Evolutionary conservation across 2,797 vertebrate genomes (phyloP).

Genomic region (Morus bassanus): DNA sequence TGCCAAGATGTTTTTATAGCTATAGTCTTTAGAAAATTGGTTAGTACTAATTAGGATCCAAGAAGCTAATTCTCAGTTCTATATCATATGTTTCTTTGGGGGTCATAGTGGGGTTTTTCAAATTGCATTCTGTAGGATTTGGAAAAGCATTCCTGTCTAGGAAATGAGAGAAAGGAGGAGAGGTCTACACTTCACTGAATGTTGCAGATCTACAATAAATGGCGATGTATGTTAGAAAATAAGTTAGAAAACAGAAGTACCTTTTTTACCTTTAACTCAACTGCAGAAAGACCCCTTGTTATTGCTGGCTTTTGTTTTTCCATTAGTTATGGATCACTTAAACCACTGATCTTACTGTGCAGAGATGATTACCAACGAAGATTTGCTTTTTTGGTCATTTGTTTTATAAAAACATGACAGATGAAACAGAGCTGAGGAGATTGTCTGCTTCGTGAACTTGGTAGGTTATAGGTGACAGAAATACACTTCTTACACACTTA

Average conservation of each 20-base stretch:
- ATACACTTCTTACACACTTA: not conserved
- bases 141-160: not conserved
- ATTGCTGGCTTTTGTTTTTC: not conserved
- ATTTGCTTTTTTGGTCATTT: not conserved
- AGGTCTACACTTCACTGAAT: not conserved
- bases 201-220: not conserved
- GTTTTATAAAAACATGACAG: not conserved
- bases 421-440: not conserved
- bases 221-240: not conserved
- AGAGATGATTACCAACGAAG: not conserved
- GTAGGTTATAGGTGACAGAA: not conserved
- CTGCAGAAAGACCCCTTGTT: not conserved
- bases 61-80: not conserved
- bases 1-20: not conserved
- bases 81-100: not conserved
- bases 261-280: not conserved
- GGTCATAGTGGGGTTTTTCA: not conserved
- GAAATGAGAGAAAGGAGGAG: not conserved
- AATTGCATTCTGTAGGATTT: not conserved
- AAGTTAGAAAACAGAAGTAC: not conserved
- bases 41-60: conserved; percentile 11
- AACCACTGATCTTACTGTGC: not conserved
- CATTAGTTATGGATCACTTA: not conserved
- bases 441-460: not conserved
- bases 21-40: not conserved